Evolutionary conservation across 1,140 invertebrate genomes (phyloP).

Genomic region (Subanguina moxae): DNA sequence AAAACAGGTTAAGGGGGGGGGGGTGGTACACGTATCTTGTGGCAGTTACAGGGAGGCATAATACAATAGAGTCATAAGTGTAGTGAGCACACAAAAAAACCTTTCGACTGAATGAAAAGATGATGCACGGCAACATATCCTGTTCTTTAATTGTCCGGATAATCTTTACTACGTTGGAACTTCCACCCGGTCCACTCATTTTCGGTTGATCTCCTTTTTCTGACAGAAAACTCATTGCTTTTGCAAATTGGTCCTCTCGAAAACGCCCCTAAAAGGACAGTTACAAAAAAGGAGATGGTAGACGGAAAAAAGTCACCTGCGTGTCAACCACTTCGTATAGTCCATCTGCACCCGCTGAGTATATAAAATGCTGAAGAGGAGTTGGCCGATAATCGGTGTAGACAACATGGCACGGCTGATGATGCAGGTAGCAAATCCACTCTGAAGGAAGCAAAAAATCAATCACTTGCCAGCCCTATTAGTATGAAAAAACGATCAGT

Average conservation of each 20-base stretch:
- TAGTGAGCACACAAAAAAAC: no score
- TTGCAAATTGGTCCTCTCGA: conserved; percentile 92
- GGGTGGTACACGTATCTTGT: no score
- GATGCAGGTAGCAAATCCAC: conserved; percentile 92
- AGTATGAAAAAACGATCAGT: background rate
- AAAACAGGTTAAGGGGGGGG: no score
- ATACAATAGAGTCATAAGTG: no score
- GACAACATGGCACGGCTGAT: conserved; percentile 93
- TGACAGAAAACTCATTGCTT: conserved; percentile 83
- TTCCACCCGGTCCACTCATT: conserved; percentile 63
- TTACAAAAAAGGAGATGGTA: background rate
- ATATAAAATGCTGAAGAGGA: conserved; percentile 95
- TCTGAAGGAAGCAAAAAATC: conserved; percentile 66
- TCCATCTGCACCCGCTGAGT: conserved; percentile 84
- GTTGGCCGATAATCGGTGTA: conserved; percentile 97
- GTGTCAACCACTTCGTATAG: conserved; percentile 94
- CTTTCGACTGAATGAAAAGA: conserved; percentile 98
- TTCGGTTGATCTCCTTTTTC: conserved; percentile 16
- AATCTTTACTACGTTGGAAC: conserved; percentile 89
- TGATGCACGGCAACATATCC: conserved; percentile 93
- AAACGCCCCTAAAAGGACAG: conserved; percentile 71
- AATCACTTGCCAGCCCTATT: no score
- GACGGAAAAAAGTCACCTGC: conserved; percentile 65
- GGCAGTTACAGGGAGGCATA: no score
- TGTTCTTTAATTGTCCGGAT: conserved; percentile 98